Evolutionary conservation across 2,888 invertebrate genomes (phyloP).

Genomic region (Eupithecia inturbata): DNA sequence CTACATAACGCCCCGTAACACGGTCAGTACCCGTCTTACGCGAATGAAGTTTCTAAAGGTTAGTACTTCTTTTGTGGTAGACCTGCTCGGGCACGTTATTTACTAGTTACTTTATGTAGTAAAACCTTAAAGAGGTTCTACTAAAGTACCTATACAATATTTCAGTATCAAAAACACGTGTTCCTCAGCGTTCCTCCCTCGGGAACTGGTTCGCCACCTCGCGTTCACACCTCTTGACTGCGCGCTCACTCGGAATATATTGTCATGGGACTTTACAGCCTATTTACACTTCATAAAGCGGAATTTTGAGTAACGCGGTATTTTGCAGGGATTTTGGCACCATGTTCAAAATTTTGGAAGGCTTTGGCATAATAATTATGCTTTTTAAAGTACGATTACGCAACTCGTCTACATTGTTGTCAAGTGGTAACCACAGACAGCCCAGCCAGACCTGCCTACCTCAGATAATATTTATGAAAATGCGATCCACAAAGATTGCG

Average conservation of each 20-base stretch:
- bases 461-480: not conserved
- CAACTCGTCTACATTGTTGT: not conserved
- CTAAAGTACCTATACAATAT: not conserved
- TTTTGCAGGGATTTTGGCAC: not conserved
- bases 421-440: not conserved
- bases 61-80: not conserved
- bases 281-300: not conserved
- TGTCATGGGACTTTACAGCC: slow-evolving; percentile 7
- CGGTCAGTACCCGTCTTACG: too few relatives aligned
- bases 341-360: not conserved
- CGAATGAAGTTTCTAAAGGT: not conserved
- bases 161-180: not conserved
- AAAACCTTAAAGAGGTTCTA: not conserved
- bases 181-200: not conserved
- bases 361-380: not conserved
- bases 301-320: not conserved
- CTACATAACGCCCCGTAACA: too few relatives aligned
- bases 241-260: slow-evolving; percentile 21
- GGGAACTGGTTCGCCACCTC: slow-evolving; percentile 24
- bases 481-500: not conserved
- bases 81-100: not conserved
- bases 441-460: not conserved
- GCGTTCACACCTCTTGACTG: slow-evolving; percentile 23
- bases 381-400: not conserved
- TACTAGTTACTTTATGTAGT: not conserved